Base-by-base conservation (phyloP, 92 coral and sea anemone species). In the Desmophyllum pertusum region DNA sequence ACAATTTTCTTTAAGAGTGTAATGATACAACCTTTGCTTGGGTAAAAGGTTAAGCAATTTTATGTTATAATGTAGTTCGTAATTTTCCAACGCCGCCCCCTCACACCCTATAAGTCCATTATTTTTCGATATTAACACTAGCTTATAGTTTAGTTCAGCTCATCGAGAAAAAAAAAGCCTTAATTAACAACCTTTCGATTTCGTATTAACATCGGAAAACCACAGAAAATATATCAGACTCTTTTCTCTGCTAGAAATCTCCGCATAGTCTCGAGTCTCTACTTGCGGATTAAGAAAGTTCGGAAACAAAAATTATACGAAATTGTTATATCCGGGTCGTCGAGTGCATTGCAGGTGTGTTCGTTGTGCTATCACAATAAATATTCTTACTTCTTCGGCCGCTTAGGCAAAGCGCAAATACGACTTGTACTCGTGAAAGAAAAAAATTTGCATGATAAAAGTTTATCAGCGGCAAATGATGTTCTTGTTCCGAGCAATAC, bases 371-470 rank as follows among this genome's bases (percentile, higher is more conserved):
- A 23, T 14, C 9, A 33, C 48, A 68, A 25, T 14, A 43, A 19
- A 66, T 23, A 41, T 65, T 33, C 30, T 61, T 70, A 70, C 70
- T 21, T 37, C 63, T 70, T 39, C 42, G 70, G 53, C 30, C 52
- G 65, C 70, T 19, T 25, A 1, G 25, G 59, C 31, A 38, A 30
- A 51, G 86, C 29, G 40, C 53, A 82, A 82, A 71, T 46, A 82
- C 71, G 42, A 27, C 15, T 40, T 59, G 52, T 74, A 42, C 25
- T 21, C 55, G 14, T n/a, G 45, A 72, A 55, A 57, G 51, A 31
- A 61, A 72, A 52, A 82, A 61, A 82, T 82, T 82, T 82, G 65
- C 78, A 72, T 82, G 57, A 71, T 72, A 73, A 82, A 55, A 38
- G 57, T 29, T 72, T 82, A 73, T 72, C 57, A 55, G 18, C 3